Percentiles rank a stretch among this genome's conserved stretches.
Conservation (phyloP, 1,140 invertebrate genomes). For the Akabosia matsudoensis region DNA sequence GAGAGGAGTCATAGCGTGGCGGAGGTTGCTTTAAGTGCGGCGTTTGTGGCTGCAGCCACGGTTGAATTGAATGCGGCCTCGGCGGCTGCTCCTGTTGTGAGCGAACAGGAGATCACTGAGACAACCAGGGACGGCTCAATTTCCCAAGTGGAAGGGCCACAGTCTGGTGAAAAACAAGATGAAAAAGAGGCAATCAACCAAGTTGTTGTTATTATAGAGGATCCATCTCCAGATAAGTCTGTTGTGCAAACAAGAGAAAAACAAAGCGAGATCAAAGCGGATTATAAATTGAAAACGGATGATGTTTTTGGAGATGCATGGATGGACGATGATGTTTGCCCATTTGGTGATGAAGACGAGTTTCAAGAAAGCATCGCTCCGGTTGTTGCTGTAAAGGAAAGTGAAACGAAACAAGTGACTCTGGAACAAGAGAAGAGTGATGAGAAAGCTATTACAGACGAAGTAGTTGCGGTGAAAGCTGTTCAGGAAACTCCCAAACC, state of each 20-base stretch:
- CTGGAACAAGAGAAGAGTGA: not conserved
- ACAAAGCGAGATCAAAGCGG: not conserved
- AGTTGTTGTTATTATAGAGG: not conserved
- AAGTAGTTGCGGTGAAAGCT: not conserved
- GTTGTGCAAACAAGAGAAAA: not conserved
- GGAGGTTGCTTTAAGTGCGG: slow-evolving; percentile 28
- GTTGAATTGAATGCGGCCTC: not conserved
- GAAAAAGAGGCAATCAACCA: not conserved
- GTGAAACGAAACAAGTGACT: not conserved
- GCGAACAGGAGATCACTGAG: too few species aligned
- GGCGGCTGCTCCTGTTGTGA: slow-evolving; percentile 6
- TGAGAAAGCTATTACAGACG: not conserved
- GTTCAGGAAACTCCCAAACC: not conserved
- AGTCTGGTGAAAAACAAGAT: not conserved
- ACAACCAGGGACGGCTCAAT: not conserved
- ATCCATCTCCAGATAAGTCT: not conserved
- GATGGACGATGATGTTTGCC: slow-evolving; percentile 57
- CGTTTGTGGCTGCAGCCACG: slow-evolving; percentile 26
- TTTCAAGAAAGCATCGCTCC: not conserved
- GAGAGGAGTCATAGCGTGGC: not conserved
- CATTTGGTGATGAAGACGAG: slow-evolving; percentile 55
- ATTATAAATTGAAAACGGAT: slow-evolving; percentile 47
- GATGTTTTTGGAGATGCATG: slow-evolving; percentile 55
- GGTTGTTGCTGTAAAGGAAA: not conserved
- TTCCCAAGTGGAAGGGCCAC: not conserved